Evolutionary conservation across 2,797 vertebrate species (phyloP), one percentile per base, ranked within the genome.

Genomic region (Atherinosoma microstoma): DNA sequence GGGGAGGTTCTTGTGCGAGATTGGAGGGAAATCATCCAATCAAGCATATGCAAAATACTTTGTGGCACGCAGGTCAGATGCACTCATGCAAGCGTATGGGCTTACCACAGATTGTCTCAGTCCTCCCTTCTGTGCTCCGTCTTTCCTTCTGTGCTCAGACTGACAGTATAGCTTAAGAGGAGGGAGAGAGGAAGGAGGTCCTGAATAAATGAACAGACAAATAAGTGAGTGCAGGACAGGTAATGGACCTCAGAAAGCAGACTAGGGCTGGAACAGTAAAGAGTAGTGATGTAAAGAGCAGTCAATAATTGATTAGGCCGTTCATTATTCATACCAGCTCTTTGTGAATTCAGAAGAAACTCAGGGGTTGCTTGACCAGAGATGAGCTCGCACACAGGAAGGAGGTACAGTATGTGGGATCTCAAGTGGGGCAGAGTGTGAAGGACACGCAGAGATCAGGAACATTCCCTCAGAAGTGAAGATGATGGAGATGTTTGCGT

Each of bases 161-260:
- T 89, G 85, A 89, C 89, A 84, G 83, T 58, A 32, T 0, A 36
- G 64, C 49, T 0, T 3, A 73, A 64, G 58, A 65, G 13, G 60
- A 67, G 68, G 61, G 58, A 65, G 71, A 15, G 67, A 67, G 70
- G 73, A 76, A 82, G 73, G 60, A 87, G 76, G 67, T 49, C 76
- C 68, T 91, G 90, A 93, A 93, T 93, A 92, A 92, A 86, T 90
- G 78, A 93, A 87, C 64, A 91, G 88, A 85, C 89, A 91, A 92
- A 92, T 91, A 91, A 90, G 91, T 80, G 84, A 81, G 88, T 10
- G 68, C 79, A 58, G 82, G 86, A 80, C 87, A 91, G 90, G 89
- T 93, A 92, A 92, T 91, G 92, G 91, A 88, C 84, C 64, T 86
- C 81, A 71, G 84, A 85, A 75, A 85, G 80, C 79, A 75, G 80